Percentiles rank a stretch among this genome's conserved stretches.
These are phyloP conservation scores for Heliconius sara DNA, from an alignment of 2,888 invertebrate genomes.

Conservation along the genomic window DNA sequence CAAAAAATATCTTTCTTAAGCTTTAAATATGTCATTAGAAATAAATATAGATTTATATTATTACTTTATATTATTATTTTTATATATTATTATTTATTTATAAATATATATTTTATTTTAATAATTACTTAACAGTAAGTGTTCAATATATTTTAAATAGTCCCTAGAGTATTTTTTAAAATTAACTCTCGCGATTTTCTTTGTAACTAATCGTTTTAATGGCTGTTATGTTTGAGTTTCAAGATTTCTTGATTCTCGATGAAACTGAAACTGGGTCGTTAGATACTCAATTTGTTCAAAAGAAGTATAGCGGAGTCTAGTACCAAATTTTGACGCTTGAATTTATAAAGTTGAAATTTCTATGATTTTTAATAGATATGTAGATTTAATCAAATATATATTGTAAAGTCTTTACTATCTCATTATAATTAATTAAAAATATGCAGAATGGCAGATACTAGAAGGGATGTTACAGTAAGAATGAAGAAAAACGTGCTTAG, in stretches of 20 bases:
- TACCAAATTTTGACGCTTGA: conserved; percentile 20
- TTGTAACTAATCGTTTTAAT: conserved; percentile 27
- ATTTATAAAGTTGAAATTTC: background rate
- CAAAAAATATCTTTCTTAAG: background rate
- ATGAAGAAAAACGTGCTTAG: too few species aligned
- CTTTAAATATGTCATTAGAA: background rate
- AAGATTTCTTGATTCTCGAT: conserved; percentile 30
- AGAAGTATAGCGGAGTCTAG: conserved; percentile 28
- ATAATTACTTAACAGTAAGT: background rate
- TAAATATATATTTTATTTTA: too few species aligned
- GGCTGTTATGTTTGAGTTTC: conserved; percentile 31
- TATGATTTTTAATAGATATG: too few species aligned
- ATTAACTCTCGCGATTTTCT: conserved; percentile 18
- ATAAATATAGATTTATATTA: too few species aligned
- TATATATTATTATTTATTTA: too few species aligned
- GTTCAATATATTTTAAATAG: background rate
- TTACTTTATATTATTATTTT: too few species aligned
- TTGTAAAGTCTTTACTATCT: too few species aligned
- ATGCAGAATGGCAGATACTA: too few species aligned
- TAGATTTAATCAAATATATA: too few species aligned
- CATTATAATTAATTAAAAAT: too few species aligned
- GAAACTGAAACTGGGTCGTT: conserved; percentile 35
- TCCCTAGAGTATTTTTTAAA: conserved; percentile 7
- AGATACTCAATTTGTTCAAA: conserved; percentile 33
- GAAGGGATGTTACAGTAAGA: too few species aligned